phyloP scores from a whole-genome alignment of 2,888 invertebrate species.

The Phrixothrix hirtus region DNA sequence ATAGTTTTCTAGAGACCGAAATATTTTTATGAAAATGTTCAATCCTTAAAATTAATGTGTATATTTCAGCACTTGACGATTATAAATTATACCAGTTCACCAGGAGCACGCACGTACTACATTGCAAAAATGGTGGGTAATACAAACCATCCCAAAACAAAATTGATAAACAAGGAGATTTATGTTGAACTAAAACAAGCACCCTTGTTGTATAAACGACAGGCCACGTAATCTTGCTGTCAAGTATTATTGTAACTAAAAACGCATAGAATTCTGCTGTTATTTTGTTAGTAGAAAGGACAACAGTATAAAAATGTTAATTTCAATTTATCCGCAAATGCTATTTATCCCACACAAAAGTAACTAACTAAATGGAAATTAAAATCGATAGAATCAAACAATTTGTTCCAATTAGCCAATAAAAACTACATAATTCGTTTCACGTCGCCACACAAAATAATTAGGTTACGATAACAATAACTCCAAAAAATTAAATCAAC shows the following conservation, averaged over 20 bases:
- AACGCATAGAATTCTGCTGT: slow-evolving; percentile 14
- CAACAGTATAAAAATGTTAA: background rate
- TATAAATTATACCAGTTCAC: background rate
- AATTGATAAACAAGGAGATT: slow-evolving; percentile 22
- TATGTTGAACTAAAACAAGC: slow-evolving; percentile 15
- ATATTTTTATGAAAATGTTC: background rate
- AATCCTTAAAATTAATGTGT: background rate
- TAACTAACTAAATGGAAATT: background rate
- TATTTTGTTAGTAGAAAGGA: background rate
- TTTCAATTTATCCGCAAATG: background rate
- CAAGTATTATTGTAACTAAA: slow-evolving; percentile 20
- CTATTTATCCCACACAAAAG: background rate
- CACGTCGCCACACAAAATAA: background rate
- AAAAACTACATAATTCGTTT: background rate
- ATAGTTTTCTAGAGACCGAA: background rate
- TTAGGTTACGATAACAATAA: background rate
- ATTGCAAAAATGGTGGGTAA: background rate
- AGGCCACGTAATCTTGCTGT: slow-evolving; percentile 21
- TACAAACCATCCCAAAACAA: slow-evolving; percentile 10
- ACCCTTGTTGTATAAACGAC: slow-evolving; percentile 21
- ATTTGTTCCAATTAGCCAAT: no score
- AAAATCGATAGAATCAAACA: background rate
- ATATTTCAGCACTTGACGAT: background rate
- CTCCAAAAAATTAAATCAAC: background rate
- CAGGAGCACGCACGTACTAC: background rate